Evolutionary conservation across 2,888 invertebrate genomes (phyloP).

Genomic region (Noctuana brunneofusca): DNA sequence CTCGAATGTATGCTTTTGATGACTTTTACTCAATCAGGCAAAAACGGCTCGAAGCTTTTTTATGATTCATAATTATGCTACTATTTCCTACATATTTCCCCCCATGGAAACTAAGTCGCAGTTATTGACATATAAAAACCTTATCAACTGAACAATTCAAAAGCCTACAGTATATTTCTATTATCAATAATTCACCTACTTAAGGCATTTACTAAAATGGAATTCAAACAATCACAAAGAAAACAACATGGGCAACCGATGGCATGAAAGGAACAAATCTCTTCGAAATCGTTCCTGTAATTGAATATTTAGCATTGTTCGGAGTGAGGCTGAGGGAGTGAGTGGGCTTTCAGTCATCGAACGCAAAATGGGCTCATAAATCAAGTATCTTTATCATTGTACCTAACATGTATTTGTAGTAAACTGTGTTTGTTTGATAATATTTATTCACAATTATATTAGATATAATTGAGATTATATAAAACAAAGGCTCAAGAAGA

Average conservation of each 20-base stretch:
- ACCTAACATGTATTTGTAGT: not conserved
- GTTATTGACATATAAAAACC: no score
- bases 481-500: no score
- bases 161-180: not conserved
- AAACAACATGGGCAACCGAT: conserved; percentile 62
- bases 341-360: conserved; percentile 9
- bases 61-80: no score
- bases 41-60: no score
- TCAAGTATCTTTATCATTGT: conserved; percentile 4
- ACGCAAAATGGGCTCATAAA: conserved; percentile 22
- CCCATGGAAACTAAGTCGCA: no score
- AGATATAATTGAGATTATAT: no score
- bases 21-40: no score
- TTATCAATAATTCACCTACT: not conserved
- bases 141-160: not conserved
- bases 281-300: conserved; percentile 72
- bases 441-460: not conserved
- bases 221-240: conserved; percentile 11
- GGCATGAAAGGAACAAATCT: conserved; percentile 73
- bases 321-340: conserved; percentile 22
- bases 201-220: not conserved
- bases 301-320: conserved; percentile 79
- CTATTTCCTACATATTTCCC: no score
- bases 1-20: no score
- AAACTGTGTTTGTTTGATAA: not conserved